Evolutionary conservation across 1,140 invertebrate species (phyloP), one percentile per base, ranked within the genome.

Genomic region (Planococcus citri): DNA sequence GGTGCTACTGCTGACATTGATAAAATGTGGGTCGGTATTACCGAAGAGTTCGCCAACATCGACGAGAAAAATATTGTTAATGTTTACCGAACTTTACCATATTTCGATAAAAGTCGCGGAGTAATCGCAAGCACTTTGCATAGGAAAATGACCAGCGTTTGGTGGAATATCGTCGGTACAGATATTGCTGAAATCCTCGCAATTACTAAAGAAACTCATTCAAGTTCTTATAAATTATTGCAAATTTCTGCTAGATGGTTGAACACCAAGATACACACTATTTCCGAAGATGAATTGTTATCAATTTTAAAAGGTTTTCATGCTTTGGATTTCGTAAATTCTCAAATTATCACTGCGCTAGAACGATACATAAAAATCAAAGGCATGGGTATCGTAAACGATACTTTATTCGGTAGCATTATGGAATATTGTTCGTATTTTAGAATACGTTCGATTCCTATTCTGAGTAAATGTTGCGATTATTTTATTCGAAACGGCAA

Each of bases 1-100:
- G 72, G 79, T 76, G 69, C 73, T 76, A 37, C 74, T 67, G 68
- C 82, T 29, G 77, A 78, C 14, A 78, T 87, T 67, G 86, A 89
- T 72, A 83, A 83, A 74, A 74, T 89, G n/a, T 90, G 88, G 88
- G 77, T 84, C 72, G 86, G 86, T 27, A 82, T 90, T 69, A 77
- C 82, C 33, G 81, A 82, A 9, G 81, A 80, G 71, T 80, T 85
- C 70, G 75, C 79, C 21, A 80, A 86, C 17, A 85, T 89, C 20
- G 78, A 82, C 75, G 80, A 80, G 70, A 75, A 77, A 12, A 85
- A 86, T 77, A 78, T 89, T 68, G 76, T 82, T 2, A 72, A 80
- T 27, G 76, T 88, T 25, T 87, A 86, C 73, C 78, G 77, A 72
- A 78, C 83, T 57, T 74, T 89, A 29, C 80, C 81, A 64, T 78